A percentile compares a stretch with the other conserved stretches of the same genome.
These are phyloP conservation scores for Eulithis prunata DNA, from an alignment of 2,888 invertebrate species.

Conservation along the genomic window DNA sequence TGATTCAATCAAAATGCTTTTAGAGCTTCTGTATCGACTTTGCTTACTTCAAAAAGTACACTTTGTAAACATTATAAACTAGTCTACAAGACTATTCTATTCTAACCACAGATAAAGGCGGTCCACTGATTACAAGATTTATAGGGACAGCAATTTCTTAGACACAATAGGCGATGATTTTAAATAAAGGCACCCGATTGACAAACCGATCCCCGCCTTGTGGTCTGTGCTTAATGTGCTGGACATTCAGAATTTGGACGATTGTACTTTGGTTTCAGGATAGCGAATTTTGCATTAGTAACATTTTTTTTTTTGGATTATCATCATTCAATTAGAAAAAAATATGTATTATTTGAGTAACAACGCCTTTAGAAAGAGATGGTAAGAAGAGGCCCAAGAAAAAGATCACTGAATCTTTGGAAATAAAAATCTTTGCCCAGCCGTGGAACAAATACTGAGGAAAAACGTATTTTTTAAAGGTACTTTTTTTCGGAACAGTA, in stretches of 20 bases:
- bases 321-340: too few species aligned
- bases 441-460: too few species aligned
- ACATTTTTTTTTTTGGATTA: conserved; percentile 17
- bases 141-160: conserved; percentile 55
- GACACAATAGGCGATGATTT: conserved; percentile 75
- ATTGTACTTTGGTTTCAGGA: conserved; percentile 47
- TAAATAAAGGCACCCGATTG: conserved; percentile 75
- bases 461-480: too few species aligned
- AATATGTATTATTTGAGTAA: too few species aligned
- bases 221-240: conserved; percentile 81
- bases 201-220: conserved; percentile 64
- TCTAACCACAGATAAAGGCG: conserved; percentile 24
- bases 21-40: background rate
- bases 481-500: too few species aligned
- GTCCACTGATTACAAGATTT: conserved; percentile 34
- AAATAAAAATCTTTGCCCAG: too few species aligned
- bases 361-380: too few species aligned
- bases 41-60: background rate
- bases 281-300: conserved; percentile 15
- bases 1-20: too few species aligned
- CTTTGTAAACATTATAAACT: background rate
- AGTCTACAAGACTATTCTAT: conserved; percentile 13
- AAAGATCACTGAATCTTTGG: too few species aligned
- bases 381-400: too few species aligned
- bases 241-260: conserved; percentile 73